Evolutionary conservation across 2,113 vertebrate species (phyloP).

Genomic region (Tricholaema leucomelas): DNA sequence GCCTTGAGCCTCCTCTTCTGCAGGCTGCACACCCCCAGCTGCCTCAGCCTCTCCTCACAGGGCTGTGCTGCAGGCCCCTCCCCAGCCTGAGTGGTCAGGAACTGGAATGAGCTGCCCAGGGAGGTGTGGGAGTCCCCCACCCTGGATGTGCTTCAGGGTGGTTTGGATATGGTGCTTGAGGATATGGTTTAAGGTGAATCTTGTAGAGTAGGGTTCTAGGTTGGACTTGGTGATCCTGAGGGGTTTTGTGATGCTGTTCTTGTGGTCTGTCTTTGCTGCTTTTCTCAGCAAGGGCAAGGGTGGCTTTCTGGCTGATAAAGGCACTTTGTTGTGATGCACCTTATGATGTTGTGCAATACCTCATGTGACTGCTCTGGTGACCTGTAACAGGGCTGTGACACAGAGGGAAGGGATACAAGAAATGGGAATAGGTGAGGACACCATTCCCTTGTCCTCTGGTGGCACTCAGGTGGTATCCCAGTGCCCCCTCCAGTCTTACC

Average conservation of each 20-base stretch:
- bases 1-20: too few species aligned
- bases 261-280: background rate
- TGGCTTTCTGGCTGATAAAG: background rate
- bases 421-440: fast-evolving
- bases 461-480: background rate
- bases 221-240: too few species aligned
- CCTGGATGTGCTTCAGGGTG: too few species aligned
- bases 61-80: too few species aligned
- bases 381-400: background rate
- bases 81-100: background rate
- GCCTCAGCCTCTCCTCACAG: too few species aligned
- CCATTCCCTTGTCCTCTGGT: background rate
- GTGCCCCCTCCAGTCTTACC: fast-evolving
- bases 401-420: background rate
- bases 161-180: too few species aligned
- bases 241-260: too few species aligned
- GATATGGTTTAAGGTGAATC: too few species aligned
- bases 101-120: too few species aligned
- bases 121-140: too few species aligned
- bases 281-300: background rate
- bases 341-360: background rate
- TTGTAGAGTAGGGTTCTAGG: too few species aligned
- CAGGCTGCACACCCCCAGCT: too few species aligned
- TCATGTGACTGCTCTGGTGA: background rate
- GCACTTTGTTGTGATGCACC: background rate